phyloP scores from a whole-genome alignment of 2,797 vertebrate species.

The Bovichtus diacanthus region DNA sequence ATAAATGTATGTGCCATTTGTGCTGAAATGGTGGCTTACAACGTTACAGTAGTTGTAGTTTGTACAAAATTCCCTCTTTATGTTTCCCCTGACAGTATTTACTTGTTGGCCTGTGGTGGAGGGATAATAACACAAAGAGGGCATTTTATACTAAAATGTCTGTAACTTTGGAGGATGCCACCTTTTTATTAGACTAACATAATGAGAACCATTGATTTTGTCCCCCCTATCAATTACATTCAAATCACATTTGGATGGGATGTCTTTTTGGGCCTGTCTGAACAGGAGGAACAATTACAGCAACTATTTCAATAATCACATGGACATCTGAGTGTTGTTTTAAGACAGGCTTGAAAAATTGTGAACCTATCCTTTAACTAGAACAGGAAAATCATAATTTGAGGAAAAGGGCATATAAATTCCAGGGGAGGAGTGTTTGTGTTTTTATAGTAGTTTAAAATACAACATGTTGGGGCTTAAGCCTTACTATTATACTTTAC shows the following conservation, averaged over 20 bases:
- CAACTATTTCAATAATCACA: not conserved
- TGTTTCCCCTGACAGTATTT: not conserved
- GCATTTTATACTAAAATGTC: not conserved
- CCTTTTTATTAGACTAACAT: not conserved
- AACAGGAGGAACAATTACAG: not conserved
- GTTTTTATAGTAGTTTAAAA: not conserved
- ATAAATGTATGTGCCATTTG: not conserved
- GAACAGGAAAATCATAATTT: not conserved
- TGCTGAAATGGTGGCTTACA: not conserved
- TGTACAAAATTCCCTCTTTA: not conserved
- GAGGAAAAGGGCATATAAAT: not conserved
- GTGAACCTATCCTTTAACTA: not conserved
- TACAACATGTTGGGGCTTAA: not conserved
- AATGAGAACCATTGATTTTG: not conserved
- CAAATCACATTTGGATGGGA: too few species aligned
- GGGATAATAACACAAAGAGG: not conserved
- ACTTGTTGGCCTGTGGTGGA: not conserved
- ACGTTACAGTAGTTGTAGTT: slow-evolving; percentile 9
- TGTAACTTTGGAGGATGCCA: not conserved
- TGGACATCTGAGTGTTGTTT: not conserved
- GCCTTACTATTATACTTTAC: not conserved
- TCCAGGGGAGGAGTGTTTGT: not conserved
- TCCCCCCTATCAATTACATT: not conserved
- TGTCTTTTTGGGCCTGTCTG: not conserved
- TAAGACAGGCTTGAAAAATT: not conserved